These are phyloP conservation scores for Chrysaora quinquecirrha DNA, from an alignment of 30 jellyfish, hydroid and myxozoan species.

Conservation along the genomic window DNA sequence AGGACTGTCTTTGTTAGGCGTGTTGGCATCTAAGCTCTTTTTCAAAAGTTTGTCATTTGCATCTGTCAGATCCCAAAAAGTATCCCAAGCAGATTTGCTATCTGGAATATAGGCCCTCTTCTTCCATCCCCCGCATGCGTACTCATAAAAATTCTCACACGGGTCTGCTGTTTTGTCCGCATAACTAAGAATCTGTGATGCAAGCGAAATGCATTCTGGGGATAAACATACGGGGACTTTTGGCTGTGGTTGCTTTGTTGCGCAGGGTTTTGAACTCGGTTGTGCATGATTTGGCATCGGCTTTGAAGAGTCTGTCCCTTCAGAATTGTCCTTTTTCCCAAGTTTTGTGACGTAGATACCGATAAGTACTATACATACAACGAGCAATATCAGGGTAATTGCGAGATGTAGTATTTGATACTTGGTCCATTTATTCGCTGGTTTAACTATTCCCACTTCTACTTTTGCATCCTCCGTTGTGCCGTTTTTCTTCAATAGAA, in stretches of 20 bases:
- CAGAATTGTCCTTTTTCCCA: neutral
- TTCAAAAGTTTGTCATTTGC: constrained; percentile 50
- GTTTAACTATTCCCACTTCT: constrained; percentile 50
- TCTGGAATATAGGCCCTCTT: constrained; percentile 42
- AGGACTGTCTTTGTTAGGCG: constrained; percentile 25
- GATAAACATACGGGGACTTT: constrained; percentile 41
- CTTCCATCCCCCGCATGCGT: constrained; percentile 87
- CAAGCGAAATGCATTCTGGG: constrained; percentile 62
- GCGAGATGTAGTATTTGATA: constrained; percentile 60
- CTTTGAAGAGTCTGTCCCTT: neutral
- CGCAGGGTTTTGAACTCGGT: neutral
- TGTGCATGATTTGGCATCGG: neutral
- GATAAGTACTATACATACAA: constrained; percentile 45
- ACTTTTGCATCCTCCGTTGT: constrained; percentile 51
- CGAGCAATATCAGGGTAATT: constrained; percentile 39
- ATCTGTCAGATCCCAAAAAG: constrained; percentile 40
- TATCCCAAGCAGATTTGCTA: constrained; percentile 46
- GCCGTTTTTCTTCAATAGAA: constrained; percentile 48
- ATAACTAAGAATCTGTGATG: constrained; percentile 56
- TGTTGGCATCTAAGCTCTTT: neutral
- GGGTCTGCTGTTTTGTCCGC: constrained; percentile 55
- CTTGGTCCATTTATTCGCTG: constrained; percentile 62
- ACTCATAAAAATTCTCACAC: constrained; percentile 64
- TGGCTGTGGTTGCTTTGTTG: neutral
- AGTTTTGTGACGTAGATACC: constrained; percentile 42